Percentiles rank a stretch among this genome's conserved stretches.
Evolutionary conservation across 2,113 vertebrate genomes (phyloP).

Genomic region (Andinoacara biseriatus): DNA sequence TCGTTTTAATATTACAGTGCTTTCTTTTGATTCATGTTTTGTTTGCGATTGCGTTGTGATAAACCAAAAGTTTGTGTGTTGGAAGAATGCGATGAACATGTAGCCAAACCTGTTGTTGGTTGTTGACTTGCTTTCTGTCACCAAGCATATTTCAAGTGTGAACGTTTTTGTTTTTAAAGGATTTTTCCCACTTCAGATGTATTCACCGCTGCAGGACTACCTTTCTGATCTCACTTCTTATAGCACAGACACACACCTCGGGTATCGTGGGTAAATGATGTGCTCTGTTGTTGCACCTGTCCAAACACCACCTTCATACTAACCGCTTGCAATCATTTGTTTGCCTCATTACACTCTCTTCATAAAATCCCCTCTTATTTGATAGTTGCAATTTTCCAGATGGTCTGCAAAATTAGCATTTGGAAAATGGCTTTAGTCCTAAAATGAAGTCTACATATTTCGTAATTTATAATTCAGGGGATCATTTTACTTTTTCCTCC

Average conservation of each 20-base stretch:
- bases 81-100: slow-evolving; percentile 31
- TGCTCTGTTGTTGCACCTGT: slow-evolving; percentile 56
- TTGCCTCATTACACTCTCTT: slow-evolving; percentile 30
- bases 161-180: not conserved
- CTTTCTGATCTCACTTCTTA: slow-evolving; percentile 21
- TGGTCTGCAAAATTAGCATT: slow-evolving; percentile 29
- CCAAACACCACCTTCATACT: slow-evolving; percentile 39
- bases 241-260: slow-evolving; percentile 18
- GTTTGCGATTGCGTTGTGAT: slow-evolving; percentile 41
- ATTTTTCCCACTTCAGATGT: slow-evolving; percentile 24
- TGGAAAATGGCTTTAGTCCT: slow-evolving; percentile 38
- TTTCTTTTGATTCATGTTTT: slow-evolving; percentile 50
- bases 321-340: slow-evolving; percentile 32
- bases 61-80: slow-evolving; percentile 26
- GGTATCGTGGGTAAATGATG: slow-evolving; percentile 37
- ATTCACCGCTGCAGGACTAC: slow-evolving; percentile 49
- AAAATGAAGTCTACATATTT: not conserved
- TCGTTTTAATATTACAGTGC: slow-evolving; percentile 51
- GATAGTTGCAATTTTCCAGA: slow-evolving; percentile 23
- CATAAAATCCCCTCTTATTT: not conserved
- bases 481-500: slow-evolving; percentile 50
- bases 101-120: slow-evolving; percentile 1
- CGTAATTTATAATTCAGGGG: slow-evolving; percentile 65
- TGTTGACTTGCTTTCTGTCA: slow-evolving; percentile 48
- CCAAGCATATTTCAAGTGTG: slow-evolving; percentile 13